Percentiles rank a stretch among this genome's conserved stretches.
phyloP scores from a whole-genome alignment of 1,140 invertebrate species.

The Halictus rubicundus region DNA sequence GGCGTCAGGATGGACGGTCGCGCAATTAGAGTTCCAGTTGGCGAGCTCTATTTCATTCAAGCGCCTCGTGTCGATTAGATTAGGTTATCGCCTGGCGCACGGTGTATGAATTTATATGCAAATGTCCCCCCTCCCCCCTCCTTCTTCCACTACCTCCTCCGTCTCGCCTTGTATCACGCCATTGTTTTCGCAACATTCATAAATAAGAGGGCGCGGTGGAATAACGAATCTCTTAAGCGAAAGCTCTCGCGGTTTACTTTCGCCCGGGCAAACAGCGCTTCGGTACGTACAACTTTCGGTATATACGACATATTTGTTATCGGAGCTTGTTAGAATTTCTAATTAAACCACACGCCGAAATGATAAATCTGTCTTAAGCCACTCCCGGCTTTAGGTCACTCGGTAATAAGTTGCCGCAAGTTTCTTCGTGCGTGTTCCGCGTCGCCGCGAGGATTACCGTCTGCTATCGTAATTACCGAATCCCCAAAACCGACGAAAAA shows the following conservation, averaged over 20 bases:
- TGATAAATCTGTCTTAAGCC: slow-evolving; percentile 55
- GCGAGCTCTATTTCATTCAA: background rate
- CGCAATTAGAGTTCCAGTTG: slow-evolving; percentile 26
- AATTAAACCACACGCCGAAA: slow-evolving; percentile 58
- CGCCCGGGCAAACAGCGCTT: slow-evolving; percentile 18
- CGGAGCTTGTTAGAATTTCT: slow-evolving; percentile 53
- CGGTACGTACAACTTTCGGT: slow-evolving; percentile 46
- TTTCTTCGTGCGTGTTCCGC: slow-evolving; percentile 47
- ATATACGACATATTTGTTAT: slow-evolving; percentile 39
- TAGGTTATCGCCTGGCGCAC: background rate
- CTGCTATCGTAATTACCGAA: slow-evolving; percentile 36
- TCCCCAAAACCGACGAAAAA: background rate
- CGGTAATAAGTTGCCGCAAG: slow-evolving; percentile 53
- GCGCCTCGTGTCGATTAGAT: slow-evolving; percentile 27
- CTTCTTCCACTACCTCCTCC: too few species aligned
- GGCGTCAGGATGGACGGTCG: too few species aligned
- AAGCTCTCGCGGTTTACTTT: slow-evolving; percentile 28
- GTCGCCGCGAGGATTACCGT: slow-evolving; percentile 40
- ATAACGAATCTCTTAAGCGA: slow-evolving; percentile 29
- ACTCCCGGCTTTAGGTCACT: slow-evolving; percentile 31
- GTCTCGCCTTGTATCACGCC: background rate
- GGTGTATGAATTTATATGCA: slow-evolving; percentile 27
- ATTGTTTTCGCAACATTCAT: slow-evolving; percentile 45
- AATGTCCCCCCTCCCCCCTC: background rate
- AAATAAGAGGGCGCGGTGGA: slow-evolving; percentile 32